A percentile compares a stretch with the other conserved stretches of the same genome.
Evolutionary conservation across 2,113 vertebrate species (phyloP).

Genomic region (Petrocephalus microphthalmus): DNA sequence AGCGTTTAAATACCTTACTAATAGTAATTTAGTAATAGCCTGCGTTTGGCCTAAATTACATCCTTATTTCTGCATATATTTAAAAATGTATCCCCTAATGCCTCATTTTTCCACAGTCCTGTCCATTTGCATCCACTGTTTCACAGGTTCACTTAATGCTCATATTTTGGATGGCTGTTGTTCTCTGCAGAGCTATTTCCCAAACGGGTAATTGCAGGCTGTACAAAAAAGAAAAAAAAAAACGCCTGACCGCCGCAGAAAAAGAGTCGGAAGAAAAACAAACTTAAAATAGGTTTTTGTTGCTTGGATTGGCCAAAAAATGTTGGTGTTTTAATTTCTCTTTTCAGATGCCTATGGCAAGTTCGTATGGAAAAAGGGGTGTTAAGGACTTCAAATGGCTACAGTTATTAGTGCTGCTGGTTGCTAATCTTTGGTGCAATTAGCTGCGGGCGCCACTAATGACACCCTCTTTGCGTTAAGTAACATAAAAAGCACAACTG

Average conservation of each 20-base stretch:
- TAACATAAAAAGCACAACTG: not conserved
- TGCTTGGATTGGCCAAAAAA: conserved; percentile 39
- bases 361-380: conserved; percentile 6
- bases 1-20: not conserved
- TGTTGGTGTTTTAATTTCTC: conserved; percentile 14
- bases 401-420: not conserved
- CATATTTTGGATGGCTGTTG: conserved; percentile 37
- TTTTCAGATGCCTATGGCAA: conserved; percentile 9
- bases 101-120: not conserved
- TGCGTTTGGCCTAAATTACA: not conserved
- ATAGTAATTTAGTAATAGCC: not conserved
- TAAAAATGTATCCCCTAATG: not conserved
- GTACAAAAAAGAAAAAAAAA: conserved; percentile 33
- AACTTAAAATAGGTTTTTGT: conserved; percentile 56
- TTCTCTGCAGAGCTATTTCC: conserved; percentile 58
- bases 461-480: not conserved
- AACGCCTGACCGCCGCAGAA: conserved; percentile 21
- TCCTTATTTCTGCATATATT: not conserved
- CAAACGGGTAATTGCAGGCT: conserved; percentile 66
- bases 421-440: not conserved
- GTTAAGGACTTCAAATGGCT: not conserved
- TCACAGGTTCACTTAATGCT: not conserved
- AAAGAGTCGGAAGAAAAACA: conserved; percentile 60
- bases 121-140: not conserved
- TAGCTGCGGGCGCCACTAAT: not conserved